phyloP scores from a whole-genome alignment of 1,140 invertebrate genomes.

The Neodiprion fabricii region DNA sequence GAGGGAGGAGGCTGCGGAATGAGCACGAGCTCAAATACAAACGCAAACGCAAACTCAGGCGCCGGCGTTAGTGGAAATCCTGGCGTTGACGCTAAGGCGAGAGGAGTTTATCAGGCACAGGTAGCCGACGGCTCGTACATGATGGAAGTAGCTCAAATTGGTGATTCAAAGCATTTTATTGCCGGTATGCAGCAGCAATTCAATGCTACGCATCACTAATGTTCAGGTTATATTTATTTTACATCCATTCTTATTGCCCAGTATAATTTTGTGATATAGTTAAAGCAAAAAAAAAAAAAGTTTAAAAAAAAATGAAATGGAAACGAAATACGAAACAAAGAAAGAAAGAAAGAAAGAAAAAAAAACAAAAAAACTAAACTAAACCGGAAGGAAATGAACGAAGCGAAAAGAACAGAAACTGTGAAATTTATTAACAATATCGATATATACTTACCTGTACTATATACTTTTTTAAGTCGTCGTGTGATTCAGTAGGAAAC shows the following conservation, averaged over 20 bases:
- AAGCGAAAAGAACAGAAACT: too few species aligned
- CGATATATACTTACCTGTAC: background rate
- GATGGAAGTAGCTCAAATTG: constrained; percentile 49
- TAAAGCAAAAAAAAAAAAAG: constrained; percentile 10
- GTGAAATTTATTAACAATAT: too few species aligned
- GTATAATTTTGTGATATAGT: constrained; percentile 55
- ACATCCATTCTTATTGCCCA: constrained; percentile 43
- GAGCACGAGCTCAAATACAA: constrained; percentile 18
- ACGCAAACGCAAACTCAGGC: constrained; percentile 25
- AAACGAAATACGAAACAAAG: constrained; percentile 2
- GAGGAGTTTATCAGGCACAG: constrained; percentile 39
- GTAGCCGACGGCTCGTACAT: constrained; percentile 45
- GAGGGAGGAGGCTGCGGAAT: constrained; percentile 28
- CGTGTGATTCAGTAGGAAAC: constrained; percentile 53
- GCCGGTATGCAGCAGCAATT: constrained; percentile 54
- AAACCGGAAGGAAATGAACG: too few species aligned
- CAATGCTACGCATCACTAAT: constrained; percentile 59
- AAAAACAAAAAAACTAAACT: too few species aligned
- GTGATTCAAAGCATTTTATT: constrained; percentile 50
- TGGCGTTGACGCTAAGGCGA: background rate
- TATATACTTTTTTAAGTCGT: constrained; percentile 34
- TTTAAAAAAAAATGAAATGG: background rate
- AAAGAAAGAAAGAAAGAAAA: too few species aligned
- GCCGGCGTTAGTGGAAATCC: background rate
- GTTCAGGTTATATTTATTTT: constrained; percentile 37